phyloP scores from a whole-genome alignment of 2,888 invertebrate genomes.

The Chromoteleia sp. region DNA sequence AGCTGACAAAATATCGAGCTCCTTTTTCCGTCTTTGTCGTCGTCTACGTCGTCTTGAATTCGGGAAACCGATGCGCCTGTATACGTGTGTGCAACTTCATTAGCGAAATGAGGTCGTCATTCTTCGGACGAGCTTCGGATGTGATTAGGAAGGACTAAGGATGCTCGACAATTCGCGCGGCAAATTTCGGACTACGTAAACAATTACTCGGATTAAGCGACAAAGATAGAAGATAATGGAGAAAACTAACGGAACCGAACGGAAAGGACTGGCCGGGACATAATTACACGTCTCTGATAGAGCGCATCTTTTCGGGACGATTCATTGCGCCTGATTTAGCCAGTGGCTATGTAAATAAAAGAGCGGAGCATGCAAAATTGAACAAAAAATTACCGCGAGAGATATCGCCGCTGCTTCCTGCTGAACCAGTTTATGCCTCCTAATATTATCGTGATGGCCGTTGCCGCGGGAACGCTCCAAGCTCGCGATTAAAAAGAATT shows the following conservation, averaged over 20 bases:
- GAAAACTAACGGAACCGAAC: slow-evolving; percentile 30
- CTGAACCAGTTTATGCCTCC: slow-evolving; percentile 67
- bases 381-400: slow-evolving; percentile 58
- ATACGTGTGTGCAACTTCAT: slow-evolving; percentile 75
- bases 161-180: slow-evolving; percentile 77
- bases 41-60: slow-evolving; percentile 4
- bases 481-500: slow-evolving; percentile 44
- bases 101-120: slow-evolving; percentile 79
- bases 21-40: too few relatives aligned
- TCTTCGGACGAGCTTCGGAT: slow-evolving; percentile 76
- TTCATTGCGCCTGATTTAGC: slow-evolving; percentile 33
- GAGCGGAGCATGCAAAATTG: slow-evolving; percentile 52
- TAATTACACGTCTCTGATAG: slow-evolving; percentile 78
- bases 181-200: slow-evolving; percentile 82
- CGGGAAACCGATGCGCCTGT: neutral
- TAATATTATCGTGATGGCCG: slow-evolving; percentile 71
- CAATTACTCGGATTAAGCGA: slow-evolving; percentile 82
- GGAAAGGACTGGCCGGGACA: slow-evolving; percentile 50
- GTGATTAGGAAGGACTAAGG: slow-evolving; percentile 75
- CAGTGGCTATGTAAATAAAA: slow-evolving; percentile 72
- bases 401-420: slow-evolving; percentile 53
- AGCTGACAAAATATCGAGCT: slow-evolving; percentile 45
- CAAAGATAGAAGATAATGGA: slow-evolving; percentile 44
- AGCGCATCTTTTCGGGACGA: slow-evolving; percentile 51
- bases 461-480: slow-evolving; percentile 27